Percentiles rank a stretch among this genome's conserved stretches.
Evolutionary conservation across 2,888 invertebrate genomes (phyloP).

Genomic region (Mimas tiliae): DNA sequence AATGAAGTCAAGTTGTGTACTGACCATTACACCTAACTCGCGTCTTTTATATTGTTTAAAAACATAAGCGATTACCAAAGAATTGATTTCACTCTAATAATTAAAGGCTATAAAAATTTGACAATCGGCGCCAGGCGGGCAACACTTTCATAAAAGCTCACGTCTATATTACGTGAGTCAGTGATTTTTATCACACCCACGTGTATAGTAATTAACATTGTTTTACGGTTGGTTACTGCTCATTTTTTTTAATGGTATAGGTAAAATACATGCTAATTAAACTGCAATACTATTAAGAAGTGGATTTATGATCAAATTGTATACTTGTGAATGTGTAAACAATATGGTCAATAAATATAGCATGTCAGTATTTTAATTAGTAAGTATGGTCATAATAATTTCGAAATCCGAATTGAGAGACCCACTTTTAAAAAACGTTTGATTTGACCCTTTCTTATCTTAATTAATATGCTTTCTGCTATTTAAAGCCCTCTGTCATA

Average conservation of each 20-base stretch:
- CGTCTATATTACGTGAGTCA: constrained; percentile 6
- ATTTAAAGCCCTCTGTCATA: too few relatives aligned
- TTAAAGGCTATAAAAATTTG: constrained; percentile 36
- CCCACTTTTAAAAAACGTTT: neutral
- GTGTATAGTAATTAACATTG: constrained; percentile 10
- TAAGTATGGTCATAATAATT: neutral
- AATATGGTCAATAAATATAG: neutral
- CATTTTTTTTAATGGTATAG: neutral
- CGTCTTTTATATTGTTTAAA: constrained; percentile 45
- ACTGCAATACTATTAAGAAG: neutral
- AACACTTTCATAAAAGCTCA: constrained; percentile 24
- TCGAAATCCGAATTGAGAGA: neutral
- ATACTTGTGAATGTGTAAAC: neutral
- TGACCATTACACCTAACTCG: constrained; percentile 40
- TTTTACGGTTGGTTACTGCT: constrained; percentile 9
- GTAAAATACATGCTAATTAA: neutral
- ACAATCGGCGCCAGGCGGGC: constrained; percentile 18
- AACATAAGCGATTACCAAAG: constrained; percentile 40
- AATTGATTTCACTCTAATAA: constrained; percentile 41
- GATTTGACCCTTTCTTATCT: neutral
- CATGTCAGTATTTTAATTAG: neutral
- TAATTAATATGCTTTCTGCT: too few relatives aligned
- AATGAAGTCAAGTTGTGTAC: constrained; percentile 35
- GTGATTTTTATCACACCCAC: constrained; percentile 8
- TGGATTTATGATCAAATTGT: constrained; percentile 1